Base-by-base conservation (phyloP, 2,888 invertebrate genomes). In the Callyntrura guangdongensis region DNA sequence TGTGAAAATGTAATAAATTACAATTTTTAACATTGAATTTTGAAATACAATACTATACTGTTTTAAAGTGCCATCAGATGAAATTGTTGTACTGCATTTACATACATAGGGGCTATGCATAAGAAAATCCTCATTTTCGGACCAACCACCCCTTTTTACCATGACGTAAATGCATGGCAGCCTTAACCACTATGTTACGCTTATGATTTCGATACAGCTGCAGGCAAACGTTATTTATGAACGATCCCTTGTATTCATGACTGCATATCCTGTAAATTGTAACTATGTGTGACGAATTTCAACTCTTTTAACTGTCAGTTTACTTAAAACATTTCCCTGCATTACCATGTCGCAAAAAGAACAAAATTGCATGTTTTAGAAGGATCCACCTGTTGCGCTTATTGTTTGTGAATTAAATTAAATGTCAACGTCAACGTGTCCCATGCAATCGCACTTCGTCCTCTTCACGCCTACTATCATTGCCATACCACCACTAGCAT, bases 351-450 rank as follows among this genome's bases (percentile, higher is more conserved):
- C 6, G 12, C 1, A 69, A 69, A 25, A n/a, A n/a, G n/a, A 72
- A 47, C 45, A 45, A 6, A 45, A 72, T 72, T 74, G 47, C 49
- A 49, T 4, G 12, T 12, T 8, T 5, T 8, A 67, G 9, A n/a
- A 17, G 20, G 17, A 61, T 69, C 69, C 36, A 36, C 69, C 45
- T 69, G 69, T 45, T n/a, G 17, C 69, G 69, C n/a, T 9, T 12
- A 36, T 36, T 36, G 27, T 69, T 47, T 47, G 45, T 0, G 49
- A 49, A 47, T 22, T 20, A 74, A 74, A 47, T 74, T 22, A 74
- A 74, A 74, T 74, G 74, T 74, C 74, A 74, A 49, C 74, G 4
- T 36, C 36, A 36, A 36, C 36, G 47, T 49, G 49, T 47, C 36
- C 45, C 36, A 49, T 49, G 45, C 45, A 69, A 74, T 74, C 20